A percentile compares a stretch with the other conserved stretches of the same genome.
Conservation (phyloP, 2,888 invertebrate species). For the Trachelus stipa region DNA sequence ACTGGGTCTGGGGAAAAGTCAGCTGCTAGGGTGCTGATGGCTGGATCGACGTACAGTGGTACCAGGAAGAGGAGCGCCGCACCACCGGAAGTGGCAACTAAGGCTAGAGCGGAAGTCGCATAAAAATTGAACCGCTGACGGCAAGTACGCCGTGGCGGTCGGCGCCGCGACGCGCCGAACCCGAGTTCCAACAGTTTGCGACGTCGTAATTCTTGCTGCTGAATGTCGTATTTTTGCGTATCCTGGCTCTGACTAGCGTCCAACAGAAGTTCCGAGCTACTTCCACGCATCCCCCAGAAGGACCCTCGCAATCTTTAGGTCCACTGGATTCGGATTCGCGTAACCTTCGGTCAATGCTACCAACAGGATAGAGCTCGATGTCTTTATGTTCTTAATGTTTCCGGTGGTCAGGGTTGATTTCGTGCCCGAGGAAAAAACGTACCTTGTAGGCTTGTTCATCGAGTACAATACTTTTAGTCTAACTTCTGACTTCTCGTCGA, state of each 20-base stretch:
- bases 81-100: conserved; percentile 78
- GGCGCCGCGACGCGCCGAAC: conserved; percentile 64
- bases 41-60: conserved; percentile 79
- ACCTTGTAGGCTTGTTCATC: neutral
- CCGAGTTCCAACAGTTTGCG: conserved; percentile 65
- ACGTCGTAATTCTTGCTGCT: conserved; percentile 61
- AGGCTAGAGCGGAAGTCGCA: conserved; percentile 77
- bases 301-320: conserved; percentile 5
- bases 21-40: conserved; percentile 76
- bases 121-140: conserved; percentile 79
- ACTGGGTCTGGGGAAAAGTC: conserved; percentile 82
- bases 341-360: conserved; percentile 19
- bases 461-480: neutral
- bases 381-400: conserved; percentile 10
- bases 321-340: neutral
- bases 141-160: conserved; percentile 70
- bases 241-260: conserved; percentile 77
- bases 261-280: conserved; percentile 82
- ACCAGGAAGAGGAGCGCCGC: conserved; percentile 80
- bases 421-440: neutral
- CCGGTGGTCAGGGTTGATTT: neutral
- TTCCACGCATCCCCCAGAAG: conserved; percentile 73
- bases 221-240: conserved; percentile 61
- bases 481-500: neutral
- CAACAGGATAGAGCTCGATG: neutral